Evolutionary conservation across 2,888 invertebrate genomes (phyloP), one percentile per base, ranked within the genome.

Genomic region (Metalampra italica): DNA sequence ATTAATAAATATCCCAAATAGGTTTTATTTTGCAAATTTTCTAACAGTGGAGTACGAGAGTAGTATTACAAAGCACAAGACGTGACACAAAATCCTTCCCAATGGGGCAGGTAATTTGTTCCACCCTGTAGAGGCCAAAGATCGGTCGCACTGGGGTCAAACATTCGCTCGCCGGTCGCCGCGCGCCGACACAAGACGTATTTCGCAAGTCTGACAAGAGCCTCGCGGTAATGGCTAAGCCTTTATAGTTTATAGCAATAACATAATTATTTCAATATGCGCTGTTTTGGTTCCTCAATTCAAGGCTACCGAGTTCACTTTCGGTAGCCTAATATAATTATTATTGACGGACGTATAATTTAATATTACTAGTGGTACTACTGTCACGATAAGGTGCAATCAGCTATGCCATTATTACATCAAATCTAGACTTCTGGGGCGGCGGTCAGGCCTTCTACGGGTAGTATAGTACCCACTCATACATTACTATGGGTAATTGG

Each of bases 201-300:
- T 45, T 49, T 49, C 49, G 38, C 45, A 45, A 46, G 3, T 42
- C 41, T 9, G n/a, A 41, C 9, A 32, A 38, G n/a, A n/a, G 43
- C 9, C 11, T 39, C 15, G 22, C 32, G 22, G 36, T 38, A 39
- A 45, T 46, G 34, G 43, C n/a, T 34, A 34, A 8, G 39, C 36
- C 15, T 13, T 13, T 7, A 37, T 12, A 32, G 32, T 32, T 9
- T 42, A 43, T 30, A 43, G 47, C 30, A 43, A 47, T 45, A 48
- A 37, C 39, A 46, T 32, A 32, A 40, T 42, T 15, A 49, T 32
- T 34, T 43, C 13, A 29, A 38, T n/a, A n/a, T 37, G 29, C 34
- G 38, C 15, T 38, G 34, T 41, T 30, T 47, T 38, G 37, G 38
- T 43, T 30, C 13, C 9, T 13, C 47, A 15, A 36, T 43, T 43